Percentiles rank a stretch among this genome's conserved stretches.
These are phyloP conservation scores for Ophiodon elongatus DNA, from an alignment of 2,113 vertebrate genomes.

Conservation along the genomic window DNA sequence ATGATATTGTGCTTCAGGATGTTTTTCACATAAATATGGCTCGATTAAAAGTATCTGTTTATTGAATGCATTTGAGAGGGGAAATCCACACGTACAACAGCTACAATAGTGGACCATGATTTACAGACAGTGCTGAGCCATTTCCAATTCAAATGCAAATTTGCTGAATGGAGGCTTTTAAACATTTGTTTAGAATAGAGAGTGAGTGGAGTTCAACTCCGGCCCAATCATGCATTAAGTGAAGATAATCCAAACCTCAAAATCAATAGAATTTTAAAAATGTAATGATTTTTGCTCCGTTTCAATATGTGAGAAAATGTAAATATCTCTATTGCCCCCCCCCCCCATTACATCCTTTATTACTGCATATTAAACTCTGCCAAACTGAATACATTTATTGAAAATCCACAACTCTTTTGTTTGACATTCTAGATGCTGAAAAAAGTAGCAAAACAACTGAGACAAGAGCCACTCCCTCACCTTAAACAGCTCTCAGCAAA, in stretches of 20 bases:
- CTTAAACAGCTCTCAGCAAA: slow-evolving; percentile 69
- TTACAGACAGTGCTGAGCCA: slow-evolving; percentile 53
- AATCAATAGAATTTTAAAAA: slow-evolving; percentile 49
- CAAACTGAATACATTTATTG: slow-evolving; percentile 26
- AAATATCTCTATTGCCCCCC: slow-evolving; percentile 22
- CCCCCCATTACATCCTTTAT: slow-evolving; percentile 5
- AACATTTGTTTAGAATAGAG: slow-evolving; percentile 47
- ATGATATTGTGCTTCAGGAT: slow-evolving; percentile 26
- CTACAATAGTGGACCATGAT: slow-evolving; percentile 39
- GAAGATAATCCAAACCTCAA: slow-evolving; percentile 54
- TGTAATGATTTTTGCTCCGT: slow-evolving; percentile 10
- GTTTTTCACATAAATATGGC: slow-evolving; percentile 26
- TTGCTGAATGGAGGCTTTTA: slow-evolving; percentile 59
- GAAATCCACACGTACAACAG: slow-evolving; percentile 17
- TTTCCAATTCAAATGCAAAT: slow-evolving; percentile 73
- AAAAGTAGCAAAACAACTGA: slow-evolving; percentile 50
- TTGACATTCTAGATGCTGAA: slow-evolving; percentile 31
- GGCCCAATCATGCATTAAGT: slow-evolving; percentile 51
- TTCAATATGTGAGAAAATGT: slow-evolving; percentile 29
- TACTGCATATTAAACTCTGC: slow-evolving; percentile 10
- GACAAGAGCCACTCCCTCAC: slow-evolving; percentile 64
- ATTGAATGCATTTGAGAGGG: slow-evolving; percentile 29
- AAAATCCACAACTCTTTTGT: slow-evolving; percentile 36
- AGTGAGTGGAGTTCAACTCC: slow-evolving; percentile 61
- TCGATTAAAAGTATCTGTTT: slow-evolving; percentile 50